Conservation (phyloP, 1,140 invertebrate species). For the Atta cephalotes region DNA sequence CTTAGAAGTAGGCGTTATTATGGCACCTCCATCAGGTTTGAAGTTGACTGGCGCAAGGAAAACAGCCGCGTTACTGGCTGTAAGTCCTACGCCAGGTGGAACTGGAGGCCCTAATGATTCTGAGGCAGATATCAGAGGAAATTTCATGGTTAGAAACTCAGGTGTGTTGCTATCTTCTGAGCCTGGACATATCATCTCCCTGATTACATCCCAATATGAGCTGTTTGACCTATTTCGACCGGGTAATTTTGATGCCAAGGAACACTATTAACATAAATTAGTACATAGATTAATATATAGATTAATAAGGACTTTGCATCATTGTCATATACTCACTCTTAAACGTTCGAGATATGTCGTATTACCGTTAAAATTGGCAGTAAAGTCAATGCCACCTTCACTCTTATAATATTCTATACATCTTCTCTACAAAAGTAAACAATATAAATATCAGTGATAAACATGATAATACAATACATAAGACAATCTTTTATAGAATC, state of each 20-base stretch:
- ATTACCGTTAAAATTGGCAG: conserved; percentile 90
- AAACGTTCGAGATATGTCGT: conserved; percentile 93
- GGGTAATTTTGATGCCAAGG: conserved; percentile 83
- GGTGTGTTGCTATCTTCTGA: conserved; percentile 78
- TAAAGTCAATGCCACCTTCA: conserved; percentile 93
- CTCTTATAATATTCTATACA: conserved; percentile 94
- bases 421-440: conserved; percentile 87
- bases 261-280: conserved; percentile 77
- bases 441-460: not conserved
- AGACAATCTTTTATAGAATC: not conserved
- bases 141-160: conserved; percentile 81
- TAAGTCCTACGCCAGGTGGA: conserved; percentile 71
- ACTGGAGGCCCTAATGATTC: conserved; percentile 80
- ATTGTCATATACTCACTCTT: conserved; percentile 85
- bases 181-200: conserved; percentile 85
- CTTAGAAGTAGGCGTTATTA: conserved; percentile 79
- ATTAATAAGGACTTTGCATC: not conserved
- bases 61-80: conserved; percentile 79
- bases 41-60: conserved; percentile 84
- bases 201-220: conserved; percentile 84
- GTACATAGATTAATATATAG: conserved; percentile 4
- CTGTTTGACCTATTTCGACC: conserved; percentile 81
- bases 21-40: conserved; percentile 80
- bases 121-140: conserved; percentile 79
- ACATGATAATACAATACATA: not conserved